These are phyloP conservation scores for Matsumyia berberina DNA, from an alignment of 2,888 invertebrate genomes.

Conservation along the genomic window DNA sequence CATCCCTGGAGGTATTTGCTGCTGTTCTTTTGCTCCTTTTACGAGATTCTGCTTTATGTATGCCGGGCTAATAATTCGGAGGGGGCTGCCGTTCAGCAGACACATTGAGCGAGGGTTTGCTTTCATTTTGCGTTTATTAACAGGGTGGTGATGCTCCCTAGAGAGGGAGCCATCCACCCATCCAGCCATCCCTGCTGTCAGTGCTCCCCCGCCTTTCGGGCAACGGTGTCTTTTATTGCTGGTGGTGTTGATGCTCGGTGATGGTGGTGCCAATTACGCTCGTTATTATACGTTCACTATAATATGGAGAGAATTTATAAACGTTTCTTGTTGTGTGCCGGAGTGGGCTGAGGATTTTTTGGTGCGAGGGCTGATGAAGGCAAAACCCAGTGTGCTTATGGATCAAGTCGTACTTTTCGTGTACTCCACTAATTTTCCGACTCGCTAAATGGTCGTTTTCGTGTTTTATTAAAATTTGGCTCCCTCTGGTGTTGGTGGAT, in stretches of 20 bases:
- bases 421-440: conserved; percentile 69
- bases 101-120: conserved; percentile 32
- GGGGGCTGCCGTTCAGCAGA: conserved; percentile 34
- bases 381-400: conserved; percentile 64
- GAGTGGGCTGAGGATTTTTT: not conserved
- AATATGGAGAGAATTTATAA: conserved; percentile 76
- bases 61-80: conserved; percentile 64
- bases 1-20: conserved; percentile 50
- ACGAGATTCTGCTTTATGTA: conserved; percentile 27
- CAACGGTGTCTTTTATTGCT: conserved; percentile 70
- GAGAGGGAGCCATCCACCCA: too few relatives aligned
- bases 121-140: conserved; percentile 74
- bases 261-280: conserved; percentile 77
- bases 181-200: conserved; percentile 16
- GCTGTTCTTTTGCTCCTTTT: conserved; percentile 36
- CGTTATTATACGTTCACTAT: conserved; percentile 77
- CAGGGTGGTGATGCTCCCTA: conserved; percentile 52
- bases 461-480: conserved; percentile 73
- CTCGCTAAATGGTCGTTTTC: conserved; percentile 75
- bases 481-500: not conserved
- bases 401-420: conserved; percentile 66
- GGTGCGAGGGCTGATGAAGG: not conserved
- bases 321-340: conserved; percentile 46
- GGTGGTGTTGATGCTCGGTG: conserved; percentile 76
- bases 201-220: not conserved